Conservation (phyloP, 2,113 vertebrate genomes). For the Takifugu bimaculatus region DNA sequence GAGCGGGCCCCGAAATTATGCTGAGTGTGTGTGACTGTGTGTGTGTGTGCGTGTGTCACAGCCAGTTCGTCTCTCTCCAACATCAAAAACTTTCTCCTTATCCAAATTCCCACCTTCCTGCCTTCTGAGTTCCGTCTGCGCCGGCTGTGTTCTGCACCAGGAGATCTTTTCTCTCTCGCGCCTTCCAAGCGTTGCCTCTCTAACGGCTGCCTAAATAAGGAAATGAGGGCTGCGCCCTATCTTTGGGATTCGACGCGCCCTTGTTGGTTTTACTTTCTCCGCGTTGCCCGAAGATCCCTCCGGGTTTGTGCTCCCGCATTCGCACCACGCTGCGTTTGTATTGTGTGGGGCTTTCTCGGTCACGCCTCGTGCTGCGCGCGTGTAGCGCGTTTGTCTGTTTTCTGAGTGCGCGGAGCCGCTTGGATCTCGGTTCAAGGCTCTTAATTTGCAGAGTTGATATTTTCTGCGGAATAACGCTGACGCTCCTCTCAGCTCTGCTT, state of each 20-base stretch:
- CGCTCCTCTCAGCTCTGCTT: conserved; percentile 51
- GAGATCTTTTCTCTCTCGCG: conserved; percentile 16
- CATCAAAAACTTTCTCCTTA: too few species aligned
- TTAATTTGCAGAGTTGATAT: conserved; percentile 57
- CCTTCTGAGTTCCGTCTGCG: conserved; percentile 14
- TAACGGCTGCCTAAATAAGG: conserved; percentile 62
- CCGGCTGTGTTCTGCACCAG: neutral
- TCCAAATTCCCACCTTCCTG: too few species aligned
- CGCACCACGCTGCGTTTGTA: conserved; percentile 19
- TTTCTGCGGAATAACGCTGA: conserved; percentile 54
- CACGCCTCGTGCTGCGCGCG: neutral
- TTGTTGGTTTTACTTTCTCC: conserved; percentile 53
- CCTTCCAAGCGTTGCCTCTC: conserved; percentile 40
- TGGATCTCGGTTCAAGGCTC: conserved; percentile 37
- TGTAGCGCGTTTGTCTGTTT: neutral
- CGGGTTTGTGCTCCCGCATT: conserved; percentile 37
- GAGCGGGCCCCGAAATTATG: too few species aligned
- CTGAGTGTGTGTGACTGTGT: neutral
- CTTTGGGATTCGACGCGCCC: conserved; percentile 39
- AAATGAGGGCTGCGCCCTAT: conserved; percentile 61
- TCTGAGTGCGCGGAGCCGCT: neutral
- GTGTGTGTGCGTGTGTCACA: too few species aligned
- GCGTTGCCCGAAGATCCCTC: conserved; percentile 54
- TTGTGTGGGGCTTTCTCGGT: conserved; percentile 2
- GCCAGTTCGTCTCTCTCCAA: too few species aligned